Base-by-base conservation (phyloP, 2,888 invertebrate genomes). In the Caenorhabditis wallacei region DNA sequence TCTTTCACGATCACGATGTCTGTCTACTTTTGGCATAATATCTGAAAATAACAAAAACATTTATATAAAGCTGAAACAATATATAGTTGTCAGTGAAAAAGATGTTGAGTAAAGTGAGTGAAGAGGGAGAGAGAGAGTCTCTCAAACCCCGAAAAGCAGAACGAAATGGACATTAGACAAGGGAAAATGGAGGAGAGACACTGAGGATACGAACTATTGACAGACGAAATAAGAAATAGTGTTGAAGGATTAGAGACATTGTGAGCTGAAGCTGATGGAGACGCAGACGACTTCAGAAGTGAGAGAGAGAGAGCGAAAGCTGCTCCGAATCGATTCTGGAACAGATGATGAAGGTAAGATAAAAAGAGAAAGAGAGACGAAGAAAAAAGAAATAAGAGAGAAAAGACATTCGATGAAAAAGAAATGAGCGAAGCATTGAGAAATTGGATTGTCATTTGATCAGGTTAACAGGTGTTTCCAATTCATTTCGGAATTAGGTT, bases 271-370 rank as follows among this genome's bases (percentile, higher is more conserved):
- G 63, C 30, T 37, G 35, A 18, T 18, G 37, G 64, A 74, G 54
- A 57, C 57, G 74, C 56, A 74, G 74, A 54, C 53, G 46, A 37
- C 20, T 59, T 40, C 11, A 24, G 24, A 61, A 66, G 53, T 20
- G 43, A 64, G 59, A 54, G 30, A 30, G 20, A 64, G 46, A 51
- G 69, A 64, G 64, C 48, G 57, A 16, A 66, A 72, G 71, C 70
- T 46, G 72, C 71, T 78, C 64, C 53, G 69, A 63, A 71, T 78
- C 71, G 71, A 76, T 70, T 76, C 76, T 76, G 75, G 79, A 83
- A 56, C 56, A 59, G 64, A 30, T 37, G 80, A 80, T 63, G 61
- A 26, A 43, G 53, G 54, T n/a, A 48, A 57, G 51, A 61, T 37
- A 57, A 26, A 53, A 57, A 61, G 30, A 30, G 51, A 68, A 54